A percentile compares a stretch with the other conserved stretches of the same genome.
Conservation (phyloP, 2,888 invertebrate genomes). For the Arctia plantaginis region DNA sequence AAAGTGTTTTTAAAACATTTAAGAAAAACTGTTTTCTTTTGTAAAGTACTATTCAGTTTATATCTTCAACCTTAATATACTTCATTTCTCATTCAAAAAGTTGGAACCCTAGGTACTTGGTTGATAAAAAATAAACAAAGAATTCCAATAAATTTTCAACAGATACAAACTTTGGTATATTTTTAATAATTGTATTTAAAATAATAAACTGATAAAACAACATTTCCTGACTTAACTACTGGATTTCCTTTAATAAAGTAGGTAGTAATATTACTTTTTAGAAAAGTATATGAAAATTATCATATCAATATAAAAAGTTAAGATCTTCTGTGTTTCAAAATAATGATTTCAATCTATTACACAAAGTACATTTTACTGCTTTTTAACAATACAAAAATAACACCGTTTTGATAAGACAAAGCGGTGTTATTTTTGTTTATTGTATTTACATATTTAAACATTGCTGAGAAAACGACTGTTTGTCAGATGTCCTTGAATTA, state of each 20-base stretch:
- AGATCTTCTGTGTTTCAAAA: neutral
- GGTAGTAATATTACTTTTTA: neutral
- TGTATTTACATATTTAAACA: constrained; percentile 10
- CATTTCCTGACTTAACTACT: neutral
- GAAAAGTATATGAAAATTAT: neutral
- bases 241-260: neutral
- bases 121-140: neutral
- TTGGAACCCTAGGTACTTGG: too few relatives aligned
- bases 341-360: neutral
- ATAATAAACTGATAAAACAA: neutral
- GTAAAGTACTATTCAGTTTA: too few relatives aligned
- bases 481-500: constrained; percentile 9
- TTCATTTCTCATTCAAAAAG: too few relatives aligned
- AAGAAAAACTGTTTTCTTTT: too few relatives aligned
- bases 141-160: neutral
- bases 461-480: constrained; percentile 2
- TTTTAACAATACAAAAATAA: neutral
- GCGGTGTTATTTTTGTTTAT: too few relatives aligned
- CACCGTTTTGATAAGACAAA: constrained; percentile 3
- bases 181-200: too few relatives aligned
- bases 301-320: neutral
- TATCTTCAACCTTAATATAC: too few relatives aligned
- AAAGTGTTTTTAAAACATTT: too few relatives aligned
- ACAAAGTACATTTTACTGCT: neutral
- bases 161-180: too few relatives aligned